phyloP scores from a whole-genome alignment of 2,113 vertebrate species.

The Ondatra zibethicus region DNA sequence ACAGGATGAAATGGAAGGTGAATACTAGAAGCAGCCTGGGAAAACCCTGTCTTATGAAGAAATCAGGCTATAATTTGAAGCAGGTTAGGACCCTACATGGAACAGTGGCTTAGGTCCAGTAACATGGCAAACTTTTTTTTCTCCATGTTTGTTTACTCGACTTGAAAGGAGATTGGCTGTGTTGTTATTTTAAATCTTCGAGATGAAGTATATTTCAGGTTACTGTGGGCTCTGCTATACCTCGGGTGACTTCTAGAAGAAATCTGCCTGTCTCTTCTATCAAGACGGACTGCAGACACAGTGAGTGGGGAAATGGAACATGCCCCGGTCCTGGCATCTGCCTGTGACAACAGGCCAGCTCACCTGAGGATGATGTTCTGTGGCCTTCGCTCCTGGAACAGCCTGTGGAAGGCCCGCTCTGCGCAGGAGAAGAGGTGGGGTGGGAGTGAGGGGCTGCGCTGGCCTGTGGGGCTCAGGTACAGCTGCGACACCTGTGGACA shows the following conservation, averaged over 20 bases:
- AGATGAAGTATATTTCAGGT: background rate
- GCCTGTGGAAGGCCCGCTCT: slow-evolving; percentile 95
- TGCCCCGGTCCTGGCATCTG: no score
- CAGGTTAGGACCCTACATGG: rapidly evolving
- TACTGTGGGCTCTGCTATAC: slow-evolving; percentile 50
- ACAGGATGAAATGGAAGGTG: background rate
- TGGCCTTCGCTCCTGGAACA: slow-evolving; percentile 92
- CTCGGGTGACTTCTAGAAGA: background rate
- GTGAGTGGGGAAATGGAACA: background rate
- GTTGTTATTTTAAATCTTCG: background rate
- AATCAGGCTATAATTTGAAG: background rate
- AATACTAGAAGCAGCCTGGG: rapidly evolving
- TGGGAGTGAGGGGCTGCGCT: slow-evolving; percentile 92
- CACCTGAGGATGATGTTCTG: slow-evolving; percentile 98
- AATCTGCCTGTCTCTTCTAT: background rate
- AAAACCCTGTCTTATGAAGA: background rate
- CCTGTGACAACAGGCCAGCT: background rate
- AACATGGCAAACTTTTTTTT: rapidly evolving
- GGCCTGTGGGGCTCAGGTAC: slow-evolving; percentile 93
- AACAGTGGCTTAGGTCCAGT: no score
- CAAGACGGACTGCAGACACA: slow-evolving; percentile 32
- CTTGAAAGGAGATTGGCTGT: background rate
- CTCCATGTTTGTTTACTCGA: rapidly evolving
- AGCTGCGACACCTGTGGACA: slow-evolving; percentile 93
- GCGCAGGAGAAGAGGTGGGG: slow-evolving; percentile 97